These are phyloP conservation scores for Arvicanthis niloticus DNA, from an alignment of 2,113 vertebrate genomes.

Conservation along the genomic window DNA sequence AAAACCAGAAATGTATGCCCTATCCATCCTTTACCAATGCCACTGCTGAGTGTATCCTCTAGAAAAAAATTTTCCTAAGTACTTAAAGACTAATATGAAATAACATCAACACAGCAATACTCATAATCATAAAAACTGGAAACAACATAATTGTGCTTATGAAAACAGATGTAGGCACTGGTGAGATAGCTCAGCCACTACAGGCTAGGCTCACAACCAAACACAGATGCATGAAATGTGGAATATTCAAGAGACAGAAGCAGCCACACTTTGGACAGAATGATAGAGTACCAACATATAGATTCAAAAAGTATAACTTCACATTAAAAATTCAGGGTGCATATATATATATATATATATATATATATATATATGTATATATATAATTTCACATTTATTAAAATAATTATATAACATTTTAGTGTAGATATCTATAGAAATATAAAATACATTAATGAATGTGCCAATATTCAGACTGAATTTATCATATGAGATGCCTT, in stretches of 20 bases:
- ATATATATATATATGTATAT: background rate
- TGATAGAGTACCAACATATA: background rate
- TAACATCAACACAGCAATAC: background rate
- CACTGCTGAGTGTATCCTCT: background rate
- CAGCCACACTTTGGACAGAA: background rate
- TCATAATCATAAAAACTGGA: background rate
- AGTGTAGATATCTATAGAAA: background rate
- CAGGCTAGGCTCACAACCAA: background rate
- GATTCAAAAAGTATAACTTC: background rate
- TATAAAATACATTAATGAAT: background rate
- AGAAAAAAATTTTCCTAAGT: background rate
- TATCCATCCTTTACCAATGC: background rate
- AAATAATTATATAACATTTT: background rate
- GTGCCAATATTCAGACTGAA: background rate
- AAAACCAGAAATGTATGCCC: background rate
- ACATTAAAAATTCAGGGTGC: background rate
- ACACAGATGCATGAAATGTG: background rate
- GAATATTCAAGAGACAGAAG: background rate
- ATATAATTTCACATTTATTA: background rate
- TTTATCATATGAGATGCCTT: background rate
- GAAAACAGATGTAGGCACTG: background rate
- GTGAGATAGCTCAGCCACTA: background rate
- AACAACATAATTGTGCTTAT: background rate
- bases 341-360: background rate
- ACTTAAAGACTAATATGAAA: background rate